Percentiles rank a stretch among this genome's conserved stretches.
These are phyloP conservation scores for Blennius ocellaris DNA, from an alignment of 2,113 vertebrate genomes.

Conservation along the genomic window DNA sequence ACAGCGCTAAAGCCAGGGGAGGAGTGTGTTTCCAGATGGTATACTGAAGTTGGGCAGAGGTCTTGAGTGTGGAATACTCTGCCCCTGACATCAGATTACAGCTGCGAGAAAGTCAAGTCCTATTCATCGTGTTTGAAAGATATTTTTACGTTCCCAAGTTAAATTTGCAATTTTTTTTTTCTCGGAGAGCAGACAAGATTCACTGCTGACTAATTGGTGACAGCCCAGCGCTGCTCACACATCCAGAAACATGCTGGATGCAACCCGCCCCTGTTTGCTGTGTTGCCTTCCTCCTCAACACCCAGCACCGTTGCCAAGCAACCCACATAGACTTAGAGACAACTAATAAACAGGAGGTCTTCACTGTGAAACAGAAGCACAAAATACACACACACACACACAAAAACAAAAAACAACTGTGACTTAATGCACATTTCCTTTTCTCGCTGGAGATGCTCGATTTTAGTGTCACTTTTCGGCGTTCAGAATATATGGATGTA, in stretches of 20 bases:
- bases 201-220: conserved; percentile 41
- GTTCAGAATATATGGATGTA: too few species aligned
- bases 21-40: conserved; percentile 35
- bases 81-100: conserved; percentile 4
- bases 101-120: not conserved
- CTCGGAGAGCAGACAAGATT: conserved; percentile 39
- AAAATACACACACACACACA: conserved; percentile 16
- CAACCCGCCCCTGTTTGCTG: conserved; percentile 72
- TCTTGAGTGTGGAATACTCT: conserved; percentile 31
- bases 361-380: conserved; percentile 49
- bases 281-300: conserved; percentile 72
- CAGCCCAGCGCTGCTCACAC: conserved; percentile 61
- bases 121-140: not conserved
- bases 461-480: not conserved
- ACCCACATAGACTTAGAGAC: conserved; percentile 73
- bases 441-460: not conserved
- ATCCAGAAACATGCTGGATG: conserved; percentile 74
- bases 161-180: conserved; percentile 39
- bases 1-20: conserved; percentile 48
- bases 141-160: not conserved
- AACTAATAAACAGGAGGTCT: conserved; percentile 68
- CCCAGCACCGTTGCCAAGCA: conserved; percentile 79
- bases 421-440: not conserved
- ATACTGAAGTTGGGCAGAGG: conserved; percentile 7
- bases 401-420: conserved; percentile 8